These are phyloP conservation scores for Himalopsyche anomala DNA, from an alignment of 2,888 invertebrate genomes.

Conservation along the genomic window DNA sequence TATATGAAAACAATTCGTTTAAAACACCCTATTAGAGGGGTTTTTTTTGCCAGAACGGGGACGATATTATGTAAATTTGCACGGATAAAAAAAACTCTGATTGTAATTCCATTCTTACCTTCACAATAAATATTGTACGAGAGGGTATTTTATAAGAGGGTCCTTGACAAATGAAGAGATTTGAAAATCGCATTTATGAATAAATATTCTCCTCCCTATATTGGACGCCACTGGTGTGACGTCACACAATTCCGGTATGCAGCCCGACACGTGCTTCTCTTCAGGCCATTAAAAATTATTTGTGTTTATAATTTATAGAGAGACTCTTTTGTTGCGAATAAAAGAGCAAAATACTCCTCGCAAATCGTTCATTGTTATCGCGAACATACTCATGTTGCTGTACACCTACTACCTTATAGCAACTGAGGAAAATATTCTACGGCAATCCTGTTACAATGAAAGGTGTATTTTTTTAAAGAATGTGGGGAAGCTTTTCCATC, in stretches of 20 bases:
- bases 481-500: too few relatives aligned
- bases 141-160: too few relatives aligned
- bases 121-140: too few relatives aligned
- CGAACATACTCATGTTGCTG: not conserved
- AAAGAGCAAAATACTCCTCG: constrained; percentile 19
- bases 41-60: too few relatives aligned
- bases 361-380: constrained; percentile 10
- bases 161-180: too few relatives aligned
- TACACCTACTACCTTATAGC: not conserved
- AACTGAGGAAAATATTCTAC: not conserved
- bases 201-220: not conserved
- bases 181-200: not conserved
- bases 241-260: constrained; percentile 28
- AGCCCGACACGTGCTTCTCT: constrained; percentile 27
- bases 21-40: too few relatives aligned
- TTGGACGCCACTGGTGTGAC: constrained; percentile 2
- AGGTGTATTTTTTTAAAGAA: too few relatives aligned
- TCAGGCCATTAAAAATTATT: constrained; percentile 21
- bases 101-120: too few relatives aligned
- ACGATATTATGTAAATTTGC: too few relatives aligned
- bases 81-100: too few relatives aligned
- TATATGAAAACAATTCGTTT: too few relatives aligned
- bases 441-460: not conserved
- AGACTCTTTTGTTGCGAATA: constrained; percentile 20
- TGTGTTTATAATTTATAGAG: constrained; percentile 30